Percentiles rank a stretch among this genome's conserved stretches.
phyloP scores from a whole-genome alignment of 2,797 vertebrate genomes.

The Cichlasoma orientale region DNA sequence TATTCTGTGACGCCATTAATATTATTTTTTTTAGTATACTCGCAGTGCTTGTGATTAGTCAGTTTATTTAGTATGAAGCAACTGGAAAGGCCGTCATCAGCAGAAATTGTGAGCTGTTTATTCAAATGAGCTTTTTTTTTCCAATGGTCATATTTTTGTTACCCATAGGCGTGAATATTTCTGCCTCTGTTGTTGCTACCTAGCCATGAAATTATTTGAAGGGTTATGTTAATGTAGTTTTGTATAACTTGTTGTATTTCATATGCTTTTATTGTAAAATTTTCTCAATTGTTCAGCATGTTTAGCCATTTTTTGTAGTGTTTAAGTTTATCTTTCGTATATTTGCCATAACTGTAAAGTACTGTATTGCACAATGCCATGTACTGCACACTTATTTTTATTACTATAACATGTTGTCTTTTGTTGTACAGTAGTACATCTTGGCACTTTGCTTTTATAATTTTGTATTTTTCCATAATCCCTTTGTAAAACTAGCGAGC shows the following conservation, averaged over 20 bases:
- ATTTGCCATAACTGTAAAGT: constrained; percentile 76
- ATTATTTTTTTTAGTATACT: constrained; percentile 31
- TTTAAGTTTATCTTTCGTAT: constrained; percentile 73
- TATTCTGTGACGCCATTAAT: constrained; percentile 57
- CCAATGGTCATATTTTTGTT: constrained; percentile 34
- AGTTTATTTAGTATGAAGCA: constrained; percentile 42
- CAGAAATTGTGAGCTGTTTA: constrained; percentile 46
- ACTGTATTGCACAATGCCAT: constrained; percentile 78
- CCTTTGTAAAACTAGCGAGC: constrained; percentile 57
- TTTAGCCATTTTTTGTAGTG: constrained; percentile 72
- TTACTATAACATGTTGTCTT: constrained; percentile 67
- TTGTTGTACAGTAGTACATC: constrained; percentile 76
- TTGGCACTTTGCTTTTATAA: constrained; percentile 73
- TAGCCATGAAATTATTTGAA: constrained; percentile 60
- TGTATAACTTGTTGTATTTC: constrained; percentile 67
- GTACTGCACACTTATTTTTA: constrained; percentile 71
- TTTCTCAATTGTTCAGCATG: constrained; percentile 66
- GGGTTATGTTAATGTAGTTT: constrained; percentile 70
- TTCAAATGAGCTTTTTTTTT: constrained; percentile 9
- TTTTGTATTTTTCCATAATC: constrained; percentile 61
- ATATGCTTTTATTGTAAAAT: constrained; percentile 73
- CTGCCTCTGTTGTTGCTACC: constrained; percentile 67
- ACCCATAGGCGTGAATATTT: constrained; percentile 51
- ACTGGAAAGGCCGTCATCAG: constrained; percentile 40
- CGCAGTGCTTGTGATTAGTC: constrained; percentile 53